phyloP scores from a whole-genome alignment of 2,888 invertebrate genomes.

The Seira ritae region DNA sequence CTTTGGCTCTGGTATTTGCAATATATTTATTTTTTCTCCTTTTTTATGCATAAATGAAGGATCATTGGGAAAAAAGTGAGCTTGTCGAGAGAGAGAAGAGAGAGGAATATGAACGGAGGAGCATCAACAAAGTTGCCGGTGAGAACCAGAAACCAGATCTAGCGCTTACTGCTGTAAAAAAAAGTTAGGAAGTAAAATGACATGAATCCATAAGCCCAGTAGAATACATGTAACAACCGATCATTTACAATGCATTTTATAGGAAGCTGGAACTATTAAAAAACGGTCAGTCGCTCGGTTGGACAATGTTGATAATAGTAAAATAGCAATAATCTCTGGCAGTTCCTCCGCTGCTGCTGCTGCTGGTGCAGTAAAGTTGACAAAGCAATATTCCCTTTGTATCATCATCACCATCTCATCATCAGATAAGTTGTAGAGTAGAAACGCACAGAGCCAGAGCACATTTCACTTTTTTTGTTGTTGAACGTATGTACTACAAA shows the following conservation, averaged over 20 bases:
- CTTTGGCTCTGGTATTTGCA: not conserved
- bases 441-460: not conserved
- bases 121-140: not conserved
- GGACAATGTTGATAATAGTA: constrained; percentile 3
- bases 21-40: no score
- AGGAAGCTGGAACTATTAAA: constrained; percentile 54
- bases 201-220: constrained; percentile 4
- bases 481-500: not conserved
- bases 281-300: constrained; percentile 32
- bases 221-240: constrained; percentile 39
- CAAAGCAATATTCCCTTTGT: not conserved
- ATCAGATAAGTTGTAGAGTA: no score
- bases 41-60: not conserved
- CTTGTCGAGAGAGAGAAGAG: no score
- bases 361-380: not conserved
- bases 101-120: not conserved
- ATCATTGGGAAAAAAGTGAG: not conserved
- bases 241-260: constrained; percentile 46
- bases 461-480: not conserved
- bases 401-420: not conserved
- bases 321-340: not conserved
- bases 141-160: not conserved
- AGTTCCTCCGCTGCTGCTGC: not conserved
- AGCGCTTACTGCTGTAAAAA: not conserved
- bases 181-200: not conserved